These are phyloP conservation scores for Collichthys lucidus DNA, from an alignment of 2,113 vertebrate genomes.

Conservation along the genomic window DNA sequence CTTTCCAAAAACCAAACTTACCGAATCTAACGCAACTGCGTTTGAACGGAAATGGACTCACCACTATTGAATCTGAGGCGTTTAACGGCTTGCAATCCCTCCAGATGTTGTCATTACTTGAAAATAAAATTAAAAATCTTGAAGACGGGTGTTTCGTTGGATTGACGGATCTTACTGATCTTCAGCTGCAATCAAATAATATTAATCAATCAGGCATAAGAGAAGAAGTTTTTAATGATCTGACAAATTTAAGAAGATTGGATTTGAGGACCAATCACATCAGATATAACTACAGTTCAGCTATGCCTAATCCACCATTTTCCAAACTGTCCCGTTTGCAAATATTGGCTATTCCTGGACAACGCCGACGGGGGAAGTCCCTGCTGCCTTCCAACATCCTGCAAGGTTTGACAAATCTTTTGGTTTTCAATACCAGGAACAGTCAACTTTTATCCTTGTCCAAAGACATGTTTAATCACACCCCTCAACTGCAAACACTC, in stretches of 20 bases:
- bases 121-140: constrained; percentile 71
- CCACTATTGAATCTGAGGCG: fast-evolving
- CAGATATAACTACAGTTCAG: fast-evolving
- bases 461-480: constrained; percentile 70
- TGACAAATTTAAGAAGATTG: constrained; percentile 71
- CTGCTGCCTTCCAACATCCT: constrained; percentile 76
- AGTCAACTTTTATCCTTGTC: constrained; percentile 53
- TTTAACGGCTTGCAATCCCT: constrained; percentile 70
- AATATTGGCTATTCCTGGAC: constrained; percentile 61
- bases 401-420: constrained; percentile 79
- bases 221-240: constrained; percentile 50
- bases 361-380: constrained; percentile 50
- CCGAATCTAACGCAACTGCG: constrained; percentile 64
- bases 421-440: constrained; percentile 65
- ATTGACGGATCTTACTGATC: constrained; percentile 54
- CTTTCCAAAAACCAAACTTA: constrained; percentile 66
- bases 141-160: constrained; percentile 63
- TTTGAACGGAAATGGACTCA: constrained; percentile 74
- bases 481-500: constrained; percentile 70
- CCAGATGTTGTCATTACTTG: constrained; percentile 59
- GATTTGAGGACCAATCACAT: constrained; percentile 77
- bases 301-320: constrained; percentile 70
- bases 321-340: constrained; percentile 67
- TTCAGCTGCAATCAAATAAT: constrained; percentile 67
- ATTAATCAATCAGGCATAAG: background rate